These are phyloP conservation scores for Tetragonula carbonaria DNA, from an alignment of 2,888 invertebrate genomes.

Conservation along the genomic window DNA sequence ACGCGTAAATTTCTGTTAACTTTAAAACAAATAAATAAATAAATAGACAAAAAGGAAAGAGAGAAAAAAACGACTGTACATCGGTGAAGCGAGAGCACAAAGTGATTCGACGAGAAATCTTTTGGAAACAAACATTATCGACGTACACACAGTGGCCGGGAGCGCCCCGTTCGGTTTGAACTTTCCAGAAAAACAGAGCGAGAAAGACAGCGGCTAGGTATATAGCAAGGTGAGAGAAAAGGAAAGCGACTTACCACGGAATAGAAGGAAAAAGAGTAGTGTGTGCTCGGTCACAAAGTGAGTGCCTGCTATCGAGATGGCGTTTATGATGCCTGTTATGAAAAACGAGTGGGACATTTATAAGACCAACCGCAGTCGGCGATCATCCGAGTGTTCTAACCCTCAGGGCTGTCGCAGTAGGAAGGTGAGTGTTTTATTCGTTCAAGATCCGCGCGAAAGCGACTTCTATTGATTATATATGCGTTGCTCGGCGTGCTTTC, in stretches of 20 bases:
- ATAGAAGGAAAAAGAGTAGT: slow-evolving; percentile 52
- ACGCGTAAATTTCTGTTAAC: neutral
- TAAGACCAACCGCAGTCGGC: slow-evolving; percentile 91
- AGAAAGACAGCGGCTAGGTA: slow-evolving; percentile 29
- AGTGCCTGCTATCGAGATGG: slow-evolving; percentile 86
- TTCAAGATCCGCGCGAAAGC: neutral
- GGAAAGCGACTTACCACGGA: slow-evolving; percentile 8
- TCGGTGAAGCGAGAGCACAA: neutral
- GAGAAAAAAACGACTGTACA: neutral
- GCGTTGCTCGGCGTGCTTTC: neutral
- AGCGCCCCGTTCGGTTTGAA: slow-evolving; percentile 42
- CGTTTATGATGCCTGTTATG: slow-evolving; percentile 98
- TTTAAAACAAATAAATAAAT: no score
- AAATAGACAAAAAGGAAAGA: neutral
- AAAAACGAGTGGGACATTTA: slow-evolving; percentile 97
- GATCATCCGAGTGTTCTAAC: slow-evolving; percentile 90
- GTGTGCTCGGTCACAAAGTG: slow-evolving; percentile 37
- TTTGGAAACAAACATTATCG: neutral
- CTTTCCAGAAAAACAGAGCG: slow-evolving; percentile 56
- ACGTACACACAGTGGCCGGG: neutral
- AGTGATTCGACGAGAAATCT: slow-evolving; percentile 1
- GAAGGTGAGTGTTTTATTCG: slow-evolving; percentile 82
- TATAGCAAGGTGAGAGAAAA: slow-evolving; percentile 22
- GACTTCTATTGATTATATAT: neutral
- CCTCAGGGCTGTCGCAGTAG: slow-evolving; percentile 87